A percentile compares a stretch with the other conserved stretches of the same genome.
Evolutionary conservation across 2,888 invertebrate species (phyloP).

Genomic region (Epicampocera succincta): DNA sequence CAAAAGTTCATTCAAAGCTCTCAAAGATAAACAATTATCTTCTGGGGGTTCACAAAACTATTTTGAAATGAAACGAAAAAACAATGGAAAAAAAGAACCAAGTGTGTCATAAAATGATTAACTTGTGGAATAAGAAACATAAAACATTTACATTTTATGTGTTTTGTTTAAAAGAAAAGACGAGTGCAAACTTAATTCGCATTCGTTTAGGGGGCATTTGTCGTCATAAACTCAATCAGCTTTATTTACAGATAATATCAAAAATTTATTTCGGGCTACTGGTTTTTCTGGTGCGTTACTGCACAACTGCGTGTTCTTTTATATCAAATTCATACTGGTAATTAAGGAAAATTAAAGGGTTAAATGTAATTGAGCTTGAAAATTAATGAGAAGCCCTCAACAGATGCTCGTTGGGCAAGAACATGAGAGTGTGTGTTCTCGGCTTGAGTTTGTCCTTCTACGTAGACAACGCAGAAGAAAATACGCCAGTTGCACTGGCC

Average conservation of each 20-base stretch:
- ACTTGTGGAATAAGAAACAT: constrained; percentile 51
- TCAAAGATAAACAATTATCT: constrained; percentile 25
- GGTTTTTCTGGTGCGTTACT: constrained; percentile 27
- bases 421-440: not conserved
- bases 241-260: constrained; percentile 52
- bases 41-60: constrained; percentile 36
- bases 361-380: constrained; percentile 77
- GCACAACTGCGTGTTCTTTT: not conserved
- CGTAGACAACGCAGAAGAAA: too few species aligned
- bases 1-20: not conserved
- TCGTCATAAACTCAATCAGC: constrained; percentile 51
- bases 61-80: constrained; percentile 11
- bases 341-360: constrained; percentile 77
- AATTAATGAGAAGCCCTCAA: constrained; percentile 72
- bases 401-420: constrained; percentile 34
- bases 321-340: constrained; percentile 69
- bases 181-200: not conserved
- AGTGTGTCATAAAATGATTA: constrained; percentile 27
- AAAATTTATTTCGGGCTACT: constrained; percentile 55
- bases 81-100: not conserved
- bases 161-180: not conserved
- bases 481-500: too few species aligned
- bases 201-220: not conserved
- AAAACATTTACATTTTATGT: constrained; percentile 50
- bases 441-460: too few species aligned